Evolutionary conservation across 1,140 invertebrate genomes (phyloP).

Genomic region (Ladona fulva): DNA sequence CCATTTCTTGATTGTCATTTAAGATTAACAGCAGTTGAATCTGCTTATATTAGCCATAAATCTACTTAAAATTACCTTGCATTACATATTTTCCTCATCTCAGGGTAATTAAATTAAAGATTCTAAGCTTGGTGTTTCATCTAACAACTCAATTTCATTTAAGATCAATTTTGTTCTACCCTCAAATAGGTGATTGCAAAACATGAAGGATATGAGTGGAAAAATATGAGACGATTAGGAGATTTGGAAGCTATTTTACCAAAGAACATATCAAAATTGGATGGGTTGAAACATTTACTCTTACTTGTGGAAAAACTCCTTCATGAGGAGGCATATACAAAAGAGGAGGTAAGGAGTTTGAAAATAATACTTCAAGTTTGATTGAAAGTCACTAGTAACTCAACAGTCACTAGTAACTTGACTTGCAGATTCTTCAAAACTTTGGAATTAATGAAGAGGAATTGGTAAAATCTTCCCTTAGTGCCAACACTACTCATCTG

Average conservation of each 20-base stretch:
- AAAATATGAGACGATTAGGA: slow-evolving; percentile 48
- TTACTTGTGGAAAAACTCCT: slow-evolving; percentile 51
- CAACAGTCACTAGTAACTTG: not conserved
- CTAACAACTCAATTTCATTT: too few species aligned
- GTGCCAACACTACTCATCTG: slow-evolving; percentile 56
- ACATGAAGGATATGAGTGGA: slow-evolving; percentile 51
- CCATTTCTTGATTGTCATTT: too few species aligned
- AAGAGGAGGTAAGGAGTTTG: slow-evolving; percentile 55
- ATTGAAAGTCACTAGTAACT: not conserved
- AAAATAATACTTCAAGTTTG: not conserved
- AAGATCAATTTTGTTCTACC: too few species aligned
- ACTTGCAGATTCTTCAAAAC: slow-evolving; percentile 41
- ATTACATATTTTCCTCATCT: too few species aligned
- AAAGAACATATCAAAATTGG: slow-evolving; percentile 57
- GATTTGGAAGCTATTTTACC: slow-evolving; percentile 59
- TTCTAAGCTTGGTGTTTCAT: too few species aligned
- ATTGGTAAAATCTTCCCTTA: slow-evolving; percentile 55
- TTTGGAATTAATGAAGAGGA: slow-evolving; percentile 55
- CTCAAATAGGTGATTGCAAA: slow-evolving; percentile 57
- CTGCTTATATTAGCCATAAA: too few species aligned
- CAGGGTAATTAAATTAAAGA: too few species aligned
- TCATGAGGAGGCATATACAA: slow-evolving; percentile 61
- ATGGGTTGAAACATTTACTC: slow-evolving; percentile 25
- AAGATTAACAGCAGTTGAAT: too few species aligned
- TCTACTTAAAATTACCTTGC: too few species aligned